Percentiles rank a stretch among this genome's conserved stretches.
Evolutionary conservation across 1,140 invertebrate species (phyloP).

Genomic region (Drosophila pectinifera): DNA sequence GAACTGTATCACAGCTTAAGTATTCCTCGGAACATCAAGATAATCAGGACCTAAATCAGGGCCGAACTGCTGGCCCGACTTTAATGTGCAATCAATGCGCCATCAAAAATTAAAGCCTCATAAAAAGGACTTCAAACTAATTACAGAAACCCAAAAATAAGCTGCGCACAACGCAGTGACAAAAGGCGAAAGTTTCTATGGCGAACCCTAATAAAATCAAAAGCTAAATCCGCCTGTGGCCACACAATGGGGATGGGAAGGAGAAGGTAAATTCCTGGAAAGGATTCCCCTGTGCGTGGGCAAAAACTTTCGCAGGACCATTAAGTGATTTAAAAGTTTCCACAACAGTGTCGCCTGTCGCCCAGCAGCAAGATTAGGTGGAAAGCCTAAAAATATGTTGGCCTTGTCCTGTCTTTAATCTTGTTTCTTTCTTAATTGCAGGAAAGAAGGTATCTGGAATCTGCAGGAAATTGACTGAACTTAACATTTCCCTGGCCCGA

Average conservation of each 20-base stretch:
- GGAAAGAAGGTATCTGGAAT: not conserved
- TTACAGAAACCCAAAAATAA: constrained; percentile 40
- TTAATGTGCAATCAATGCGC: constrained; percentile 55
- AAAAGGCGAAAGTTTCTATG: constrained; percentile 47
- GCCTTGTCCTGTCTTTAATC: not conserved
- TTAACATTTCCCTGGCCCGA: constrained; percentile 36
- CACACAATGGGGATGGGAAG: constrained; percentile 18
- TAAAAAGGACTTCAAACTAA: constrained; percentile 63
- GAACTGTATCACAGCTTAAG: not conserved
- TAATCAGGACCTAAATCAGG: not conserved
- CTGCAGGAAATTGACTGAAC: constrained; percentile 31
- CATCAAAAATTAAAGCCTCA: constrained; percentile 54
- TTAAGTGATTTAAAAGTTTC: constrained; percentile 74
- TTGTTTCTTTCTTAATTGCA: constrained; percentile 20
- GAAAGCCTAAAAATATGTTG: constrained; percentile 1
- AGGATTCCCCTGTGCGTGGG: constrained; percentile 22
- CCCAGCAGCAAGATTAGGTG: constrained; percentile 5
- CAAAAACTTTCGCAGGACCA: constrained; percentile 60
- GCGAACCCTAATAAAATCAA: constrained; percentile 63
- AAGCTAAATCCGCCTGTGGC: constrained; percentile 53
- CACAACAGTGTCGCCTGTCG: constrained; percentile 27
- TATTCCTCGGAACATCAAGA: too few relatives aligned
- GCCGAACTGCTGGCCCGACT: constrained; percentile 2
- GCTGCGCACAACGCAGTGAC: constrained; percentile 22
- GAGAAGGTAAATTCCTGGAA: constrained; percentile 20